Percentiles rank a stretch among this genome's conserved stretches.
These are phyloP conservation scores for Hapalemur alaotrensis DNA, from an alignment of 2,797 vertebrate species.

Conservation along the genomic window DNA sequence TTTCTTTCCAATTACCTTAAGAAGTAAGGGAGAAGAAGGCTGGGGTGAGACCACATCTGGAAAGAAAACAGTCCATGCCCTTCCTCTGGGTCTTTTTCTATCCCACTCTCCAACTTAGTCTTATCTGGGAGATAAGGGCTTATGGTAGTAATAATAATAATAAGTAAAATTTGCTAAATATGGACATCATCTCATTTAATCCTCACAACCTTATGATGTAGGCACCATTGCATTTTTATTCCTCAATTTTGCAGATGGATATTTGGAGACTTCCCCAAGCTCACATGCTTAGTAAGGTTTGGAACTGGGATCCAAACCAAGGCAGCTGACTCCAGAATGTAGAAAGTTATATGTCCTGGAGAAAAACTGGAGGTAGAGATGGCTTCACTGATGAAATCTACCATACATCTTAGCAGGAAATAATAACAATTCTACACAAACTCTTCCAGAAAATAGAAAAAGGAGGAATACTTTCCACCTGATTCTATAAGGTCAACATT, in stretches of 20 bases:
- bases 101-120: neutral
- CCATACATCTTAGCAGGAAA: neutral
- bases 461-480: neutral
- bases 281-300: neutral
- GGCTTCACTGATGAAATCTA: neutral
- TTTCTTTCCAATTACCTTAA: neutral
- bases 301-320: neutral
- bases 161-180: neutral
- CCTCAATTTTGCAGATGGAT: neutral
- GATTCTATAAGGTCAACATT: neutral
- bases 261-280: neutral
- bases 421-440: neutral
- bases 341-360: neutral
- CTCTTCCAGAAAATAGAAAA: neutral
- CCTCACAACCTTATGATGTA: neutral
- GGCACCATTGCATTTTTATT: neutral
- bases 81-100: neutral
- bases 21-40: neutral
- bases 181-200: neutral
- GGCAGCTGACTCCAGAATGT: neutral
- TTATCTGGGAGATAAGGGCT: neutral
- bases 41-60: neutral
- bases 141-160: neutral
- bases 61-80: neutral
- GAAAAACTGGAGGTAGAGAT: neutral